These are phyloP conservation scores for Taurulus bubalis DNA, from an alignment of 2,113 vertebrate species.

Conservation along the genomic window DNA sequence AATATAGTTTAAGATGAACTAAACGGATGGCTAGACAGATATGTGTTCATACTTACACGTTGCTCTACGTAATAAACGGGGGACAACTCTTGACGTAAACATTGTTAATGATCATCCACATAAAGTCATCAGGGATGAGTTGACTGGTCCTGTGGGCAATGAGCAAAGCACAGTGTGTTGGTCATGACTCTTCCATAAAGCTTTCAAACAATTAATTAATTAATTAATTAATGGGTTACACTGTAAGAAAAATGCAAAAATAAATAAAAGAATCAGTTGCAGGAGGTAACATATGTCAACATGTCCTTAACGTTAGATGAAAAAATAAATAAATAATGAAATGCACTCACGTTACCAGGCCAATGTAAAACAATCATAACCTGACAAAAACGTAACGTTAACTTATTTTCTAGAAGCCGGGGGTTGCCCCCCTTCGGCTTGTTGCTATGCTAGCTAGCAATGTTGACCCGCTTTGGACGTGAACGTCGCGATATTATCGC, in stretches of 20 bases:
- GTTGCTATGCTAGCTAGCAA: slow-evolving; percentile 28
- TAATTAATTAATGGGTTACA: background rate
- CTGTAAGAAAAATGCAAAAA: background rate
- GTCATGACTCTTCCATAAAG: background rate
- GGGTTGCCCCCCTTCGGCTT: background rate
- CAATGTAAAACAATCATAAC: background rate
- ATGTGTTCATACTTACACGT: slow-evolving; percentile 66
- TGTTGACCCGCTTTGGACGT: background rate
- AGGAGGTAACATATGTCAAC: background rate
- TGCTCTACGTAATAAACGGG: slow-evolving; percentile 65
- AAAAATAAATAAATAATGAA: too few relatives aligned
- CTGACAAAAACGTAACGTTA: accelerated
- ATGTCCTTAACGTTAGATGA: too few relatives aligned
- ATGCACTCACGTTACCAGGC: background rate
- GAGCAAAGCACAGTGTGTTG: background rate
- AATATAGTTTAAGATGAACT: background rate
- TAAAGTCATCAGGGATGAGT: slow-evolving; percentile 56
- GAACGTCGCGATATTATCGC: background rate
- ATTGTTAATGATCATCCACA: slow-evolving; percentile 61
- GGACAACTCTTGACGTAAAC: slow-evolving; percentile 75
- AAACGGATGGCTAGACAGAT: background rate
- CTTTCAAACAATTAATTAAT: background rate
- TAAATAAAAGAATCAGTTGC: background rate
- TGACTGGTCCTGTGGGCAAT: slow-evolving; percentile 40
- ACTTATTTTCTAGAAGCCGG: background rate